Evolutionary conservation across 2,888 invertebrate genomes (phyloP).

Genomic region (Zonitis immaculata): DNA sequence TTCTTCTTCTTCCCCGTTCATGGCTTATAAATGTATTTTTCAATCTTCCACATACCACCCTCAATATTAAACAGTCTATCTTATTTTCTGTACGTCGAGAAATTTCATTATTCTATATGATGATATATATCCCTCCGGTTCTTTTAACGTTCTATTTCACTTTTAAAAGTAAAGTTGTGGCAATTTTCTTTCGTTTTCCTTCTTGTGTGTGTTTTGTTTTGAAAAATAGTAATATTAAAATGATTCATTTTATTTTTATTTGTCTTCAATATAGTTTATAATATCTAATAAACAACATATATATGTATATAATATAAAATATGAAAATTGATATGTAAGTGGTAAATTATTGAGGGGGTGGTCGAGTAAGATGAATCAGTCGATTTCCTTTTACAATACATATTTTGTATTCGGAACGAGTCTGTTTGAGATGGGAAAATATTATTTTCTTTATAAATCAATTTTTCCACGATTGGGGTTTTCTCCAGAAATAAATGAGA

Average conservation of each 20-base stretch:
- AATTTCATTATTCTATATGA: conserved; percentile 48
- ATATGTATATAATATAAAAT: conserved; percentile 36
- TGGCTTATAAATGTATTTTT: conserved; percentile 41
- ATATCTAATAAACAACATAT: no score
- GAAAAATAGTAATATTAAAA: conserved; percentile 3
- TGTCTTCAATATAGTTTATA: conserved; percentile 29
- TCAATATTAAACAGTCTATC: conserved; percentile 47
- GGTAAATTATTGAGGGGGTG: conserved; percentile 26
- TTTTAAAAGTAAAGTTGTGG: not conserved
- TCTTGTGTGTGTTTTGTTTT: not conserved
- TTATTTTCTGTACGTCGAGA: conserved; percentile 44
- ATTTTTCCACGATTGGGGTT: no score
- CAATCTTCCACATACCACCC: conserved; percentile 45
- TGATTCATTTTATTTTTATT: not conserved
- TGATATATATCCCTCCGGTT: conserved; percentile 43
- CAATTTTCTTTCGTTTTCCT: no score
- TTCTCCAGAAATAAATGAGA: no score
- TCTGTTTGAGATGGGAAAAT: conserved; percentile 46
- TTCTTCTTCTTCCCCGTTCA: conserved; percentile 28
- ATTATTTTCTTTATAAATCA: conserved; percentile 47
- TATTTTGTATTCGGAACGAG: conserved; percentile 46
- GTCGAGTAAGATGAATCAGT: conserved; percentile 37
- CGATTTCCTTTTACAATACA: conserved; percentile 44
- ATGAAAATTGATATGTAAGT: conserved; percentile 47
- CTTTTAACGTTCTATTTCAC: conserved; percentile 6